phyloP scores from a whole-genome alignment of 2,797 vertebrate species.

The Potorous gilbertii region DNA sequence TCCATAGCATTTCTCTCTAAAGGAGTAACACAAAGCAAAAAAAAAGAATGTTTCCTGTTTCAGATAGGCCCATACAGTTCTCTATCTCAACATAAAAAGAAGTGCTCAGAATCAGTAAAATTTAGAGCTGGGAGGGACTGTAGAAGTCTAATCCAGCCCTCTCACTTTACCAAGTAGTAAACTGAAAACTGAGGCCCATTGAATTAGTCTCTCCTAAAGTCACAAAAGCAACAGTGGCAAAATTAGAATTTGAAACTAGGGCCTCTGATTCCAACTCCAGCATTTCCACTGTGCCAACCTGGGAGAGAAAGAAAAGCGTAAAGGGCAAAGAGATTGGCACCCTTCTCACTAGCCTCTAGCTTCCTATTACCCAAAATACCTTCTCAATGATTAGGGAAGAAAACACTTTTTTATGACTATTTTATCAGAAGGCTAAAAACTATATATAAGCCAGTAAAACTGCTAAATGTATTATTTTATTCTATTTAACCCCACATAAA shows the following conservation, averaged over 20 bases:
- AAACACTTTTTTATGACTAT: not conserved
- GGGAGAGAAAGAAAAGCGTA: not conserved
- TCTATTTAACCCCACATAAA: not conserved
- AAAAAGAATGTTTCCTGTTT: slow-evolving; percentile 24
- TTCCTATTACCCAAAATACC: not conserved
- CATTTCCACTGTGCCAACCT: not conserved
- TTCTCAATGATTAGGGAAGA: not conserved
- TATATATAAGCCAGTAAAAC: not conserved
- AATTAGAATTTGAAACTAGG: not conserved
- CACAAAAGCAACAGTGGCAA: not conserved
- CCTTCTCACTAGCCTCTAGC: not conserved
- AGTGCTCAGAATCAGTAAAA: not conserved
- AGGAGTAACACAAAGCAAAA: slow-evolving; percentile 4
- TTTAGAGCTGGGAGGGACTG: not conserved
- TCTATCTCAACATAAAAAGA: slow-evolving; percentile 34
- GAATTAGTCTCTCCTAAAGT: not conserved
- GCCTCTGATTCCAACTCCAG: not conserved
- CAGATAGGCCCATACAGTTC: slow-evolving; percentile 12
- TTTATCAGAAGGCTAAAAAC: not conserved
- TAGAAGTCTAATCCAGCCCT: not conserved
- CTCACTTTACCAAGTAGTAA: not conserved
- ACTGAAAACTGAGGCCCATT: not conserved
- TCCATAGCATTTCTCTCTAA: not conserved
- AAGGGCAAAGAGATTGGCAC: not conserved
- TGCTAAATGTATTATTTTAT: not conserved